Conservation (phyloP, 1,140 invertebrate species). For the Cydia splendana region DNA sequence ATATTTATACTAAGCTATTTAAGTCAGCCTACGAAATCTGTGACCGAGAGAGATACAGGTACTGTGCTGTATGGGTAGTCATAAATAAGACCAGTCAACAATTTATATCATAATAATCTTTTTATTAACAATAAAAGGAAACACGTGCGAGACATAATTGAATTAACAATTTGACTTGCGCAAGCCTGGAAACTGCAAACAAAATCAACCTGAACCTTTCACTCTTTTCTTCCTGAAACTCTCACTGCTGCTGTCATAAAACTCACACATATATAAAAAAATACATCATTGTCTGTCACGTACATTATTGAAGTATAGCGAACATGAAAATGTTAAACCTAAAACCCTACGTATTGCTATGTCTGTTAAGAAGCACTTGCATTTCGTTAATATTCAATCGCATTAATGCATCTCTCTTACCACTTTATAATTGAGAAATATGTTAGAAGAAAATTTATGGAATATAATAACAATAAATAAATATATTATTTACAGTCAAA, state of each 20-base stretch:
- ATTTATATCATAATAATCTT: conserved; percentile 70
- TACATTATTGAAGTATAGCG: background rate
- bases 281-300: conserved; percentile 5
- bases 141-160: conserved; percentile 77
- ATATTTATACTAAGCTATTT: no score
- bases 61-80: background rate
- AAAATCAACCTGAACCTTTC: conserved; percentile 36
- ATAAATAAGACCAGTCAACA: conserved; percentile 7
- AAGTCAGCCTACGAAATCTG: no score
- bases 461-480: conserved; percentile 79
- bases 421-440: conserved; percentile 76
- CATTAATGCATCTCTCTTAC: conserved; percentile 69
- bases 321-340: conserved; percentile 10
- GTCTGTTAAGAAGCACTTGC: conserved; percentile 65
- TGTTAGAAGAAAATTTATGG: conserved; percentile 75
- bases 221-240: background rate
- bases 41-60: no score
- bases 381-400: conserved; percentile 62
- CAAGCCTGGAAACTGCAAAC: conserved; percentile 60
- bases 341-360: conserved; percentile 52
- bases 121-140: conserved; percentile 80
- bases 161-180: conserved; percentile 69
- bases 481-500: conserved; percentile 78
- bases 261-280: conserved; percentile 26
- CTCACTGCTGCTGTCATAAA: conserved; percentile 9